Percentiles rank a stretch among this genome's conserved stretches.
Conservation (phyloP, 1,140 invertebrate genomes). For the Brachionus rubens region DNA sequence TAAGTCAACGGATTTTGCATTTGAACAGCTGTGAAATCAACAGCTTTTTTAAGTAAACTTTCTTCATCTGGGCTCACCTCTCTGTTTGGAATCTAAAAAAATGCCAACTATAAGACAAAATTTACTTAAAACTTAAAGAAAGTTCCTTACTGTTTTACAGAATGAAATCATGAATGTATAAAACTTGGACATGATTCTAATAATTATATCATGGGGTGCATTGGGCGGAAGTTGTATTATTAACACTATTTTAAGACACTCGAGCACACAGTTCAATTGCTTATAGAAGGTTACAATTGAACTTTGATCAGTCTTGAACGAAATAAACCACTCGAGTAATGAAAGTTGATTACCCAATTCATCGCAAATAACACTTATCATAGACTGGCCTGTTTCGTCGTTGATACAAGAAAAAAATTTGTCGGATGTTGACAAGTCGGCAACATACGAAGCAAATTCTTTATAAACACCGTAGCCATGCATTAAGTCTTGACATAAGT, state of each 20-base stretch:
- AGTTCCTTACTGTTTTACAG: conserved; percentile 26
- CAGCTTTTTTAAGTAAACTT: conserved; percentile 8
- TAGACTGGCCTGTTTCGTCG: background rate
- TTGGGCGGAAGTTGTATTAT: conserved; percentile 3
- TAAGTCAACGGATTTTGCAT: conserved; percentile 38
- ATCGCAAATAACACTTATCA: conserved; percentile 33
- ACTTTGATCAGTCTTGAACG: conserved; percentile 34
- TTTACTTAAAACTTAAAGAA: too few species aligned
- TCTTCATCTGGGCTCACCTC: background rate
- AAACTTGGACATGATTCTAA: background rate
- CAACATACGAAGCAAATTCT: conserved; percentile 1
- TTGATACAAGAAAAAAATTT: conserved; percentile 30
- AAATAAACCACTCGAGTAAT: conserved; percentile 41
- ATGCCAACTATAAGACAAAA: too few species aligned
- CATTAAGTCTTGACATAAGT: conserved; percentile 40
- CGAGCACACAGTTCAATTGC: conserved; percentile 26
- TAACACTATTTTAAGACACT: conserved; percentile 17
- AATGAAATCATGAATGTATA: conserved; percentile 40
- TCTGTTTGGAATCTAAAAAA: conserved; percentile 16
- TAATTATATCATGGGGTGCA: background rate
- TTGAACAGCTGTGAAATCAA: conserved; percentile 39
- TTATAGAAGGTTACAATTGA: conserved; percentile 36
- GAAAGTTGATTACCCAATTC: background rate
- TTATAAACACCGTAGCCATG: conserved; percentile 7
- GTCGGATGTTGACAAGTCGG: conserved; percentile 5